These are phyloP conservation scores for Petromus typicus DNA, from an alignment of 2,113 vertebrate species.

Conservation along the genomic window DNA sequence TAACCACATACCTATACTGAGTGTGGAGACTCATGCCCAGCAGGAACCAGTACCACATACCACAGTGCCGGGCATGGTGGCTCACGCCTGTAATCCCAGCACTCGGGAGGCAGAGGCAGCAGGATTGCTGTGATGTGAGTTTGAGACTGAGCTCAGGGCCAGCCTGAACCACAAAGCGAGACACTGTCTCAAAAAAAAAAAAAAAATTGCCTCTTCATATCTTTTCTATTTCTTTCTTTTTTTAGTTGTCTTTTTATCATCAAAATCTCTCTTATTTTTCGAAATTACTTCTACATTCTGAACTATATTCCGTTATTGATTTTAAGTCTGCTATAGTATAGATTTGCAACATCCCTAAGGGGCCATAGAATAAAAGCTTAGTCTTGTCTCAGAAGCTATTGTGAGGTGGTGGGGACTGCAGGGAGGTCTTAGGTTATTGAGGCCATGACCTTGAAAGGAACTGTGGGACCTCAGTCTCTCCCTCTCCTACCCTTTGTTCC, in stretches of 20 bases:
- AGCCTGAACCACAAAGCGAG: no score
- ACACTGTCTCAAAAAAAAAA: no score
- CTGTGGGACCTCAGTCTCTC: neutral
- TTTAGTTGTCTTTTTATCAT: neutral
- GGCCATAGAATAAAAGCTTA: neutral
- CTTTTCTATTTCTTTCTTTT: neutral
- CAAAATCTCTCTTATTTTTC: neutral
- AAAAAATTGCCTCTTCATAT: neutral
- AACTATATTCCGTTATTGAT: constrained; percentile 9
- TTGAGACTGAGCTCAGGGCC: no score
- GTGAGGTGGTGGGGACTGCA: neutral
- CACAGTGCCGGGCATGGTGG: no score
- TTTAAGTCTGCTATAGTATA: neutral
- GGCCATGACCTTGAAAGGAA: neutral
- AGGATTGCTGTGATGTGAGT: no score
- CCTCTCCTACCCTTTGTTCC: neutral
- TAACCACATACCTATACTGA: no score
- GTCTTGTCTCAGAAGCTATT: neutral
- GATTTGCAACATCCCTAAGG: neutral
- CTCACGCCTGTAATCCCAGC: no score
- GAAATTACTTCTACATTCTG: constrained; percentile 12
- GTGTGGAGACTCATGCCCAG: no score
- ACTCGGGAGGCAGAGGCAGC: no score
- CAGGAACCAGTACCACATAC: no score
- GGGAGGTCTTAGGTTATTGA: neutral